Conservation (phyloP, 2,888 invertebrate species). For the Cremastinae sp. region DNA sequence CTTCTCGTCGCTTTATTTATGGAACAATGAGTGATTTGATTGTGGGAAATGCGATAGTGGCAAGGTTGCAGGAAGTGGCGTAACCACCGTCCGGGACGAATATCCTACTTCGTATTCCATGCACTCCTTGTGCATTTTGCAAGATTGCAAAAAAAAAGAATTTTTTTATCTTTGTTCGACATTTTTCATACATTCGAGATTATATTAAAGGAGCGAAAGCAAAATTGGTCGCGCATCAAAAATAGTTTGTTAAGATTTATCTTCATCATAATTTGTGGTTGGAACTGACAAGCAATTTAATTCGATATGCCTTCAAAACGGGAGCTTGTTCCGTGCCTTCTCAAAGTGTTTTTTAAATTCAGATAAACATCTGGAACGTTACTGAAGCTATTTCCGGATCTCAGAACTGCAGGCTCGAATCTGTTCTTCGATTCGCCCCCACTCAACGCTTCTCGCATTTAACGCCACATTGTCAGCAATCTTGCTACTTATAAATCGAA, state of each 20-base stretch:
- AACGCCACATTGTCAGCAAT: slow-evolving; percentile 51
- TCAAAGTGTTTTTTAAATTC: slow-evolving; percentile 46
- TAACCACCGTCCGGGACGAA: slow-evolving; percentile 35
- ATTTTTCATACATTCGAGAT: too few species aligned
- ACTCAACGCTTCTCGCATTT: slow-evolving; percentile 35
- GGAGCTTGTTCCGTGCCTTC: slow-evolving; percentile 24
- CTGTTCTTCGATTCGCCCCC: slow-evolving; percentile 54
- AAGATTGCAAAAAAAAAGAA: background rate
- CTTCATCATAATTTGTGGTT: background rate
- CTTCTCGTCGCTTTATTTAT: slow-evolving; percentile 34
- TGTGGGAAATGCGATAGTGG: slow-evolving; percentile 47
- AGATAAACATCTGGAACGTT: slow-evolving; percentile 67
- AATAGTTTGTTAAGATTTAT: too few species aligned
- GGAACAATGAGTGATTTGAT: slow-evolving; percentile 46
- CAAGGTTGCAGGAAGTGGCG: slow-evolving; percentile 56
- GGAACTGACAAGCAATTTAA: slow-evolving; percentile 2
- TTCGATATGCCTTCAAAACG: background rate
- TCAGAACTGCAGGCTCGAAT: slow-evolving; percentile 64
- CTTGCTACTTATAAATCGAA: slow-evolving; percentile 31
- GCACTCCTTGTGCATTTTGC: background rate
- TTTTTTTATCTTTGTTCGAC: background rate
- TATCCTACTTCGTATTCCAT: background rate
- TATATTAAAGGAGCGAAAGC: too few species aligned
- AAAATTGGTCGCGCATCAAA: too few species aligned
- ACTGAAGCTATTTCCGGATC: slow-evolving; percentile 76